phyloP scores from a whole-genome alignment of 2,888 invertebrate genomes.

The Coelogynopora nodosa region DNA sequence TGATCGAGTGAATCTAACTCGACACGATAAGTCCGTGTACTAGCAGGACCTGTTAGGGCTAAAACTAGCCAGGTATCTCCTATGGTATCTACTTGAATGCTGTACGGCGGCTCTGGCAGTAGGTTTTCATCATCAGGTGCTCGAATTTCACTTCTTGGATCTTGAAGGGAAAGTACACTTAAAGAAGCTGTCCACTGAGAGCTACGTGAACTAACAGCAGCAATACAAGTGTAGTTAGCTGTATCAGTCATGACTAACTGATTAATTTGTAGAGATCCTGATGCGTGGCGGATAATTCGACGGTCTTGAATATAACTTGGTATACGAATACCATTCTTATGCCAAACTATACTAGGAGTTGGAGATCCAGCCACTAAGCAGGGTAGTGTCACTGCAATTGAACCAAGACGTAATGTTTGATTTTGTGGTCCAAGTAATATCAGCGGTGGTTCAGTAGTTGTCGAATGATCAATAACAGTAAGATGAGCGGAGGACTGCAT shows the following conservation, averaged over 20 bases:
- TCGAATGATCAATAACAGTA: slow-evolving; percentile 18
- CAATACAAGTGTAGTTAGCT: slow-evolving; percentile 54
- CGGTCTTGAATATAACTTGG: neutral
- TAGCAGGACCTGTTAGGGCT: neutral
- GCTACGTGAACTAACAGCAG: slow-evolving; percentile 30
- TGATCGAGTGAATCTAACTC: slow-evolving; percentile 26
- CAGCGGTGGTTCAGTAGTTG: slow-evolving; percentile 4
- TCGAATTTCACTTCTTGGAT: slow-evolving; percentile 14
- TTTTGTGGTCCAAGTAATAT: slow-evolving; percentile 42
- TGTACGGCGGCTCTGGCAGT: slow-evolving; percentile 37
- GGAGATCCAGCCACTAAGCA: slow-evolving; percentile 12
- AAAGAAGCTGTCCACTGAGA: slow-evolving; percentile 22
- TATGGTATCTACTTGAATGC: slow-evolving; percentile 23
- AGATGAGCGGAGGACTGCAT: slow-evolving; percentile 42
- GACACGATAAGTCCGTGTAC: slow-evolving; percentile 4
- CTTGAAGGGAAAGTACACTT: slow-evolving; percentile 16
- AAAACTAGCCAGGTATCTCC: slow-evolving; percentile 42
- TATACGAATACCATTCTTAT: slow-evolving; percentile 26
- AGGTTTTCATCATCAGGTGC: neutral
- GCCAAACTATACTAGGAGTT: neutral
- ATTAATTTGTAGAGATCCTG: slow-evolving; percentile 50
- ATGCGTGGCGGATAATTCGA: slow-evolving; percentile 40
- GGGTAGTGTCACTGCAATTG: slow-evolving; percentile 31
- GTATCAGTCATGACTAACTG: slow-evolving; percentile 51
- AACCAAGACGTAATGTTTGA: slow-evolving; percentile 31